Conservation (phyloP, 2,113 vertebrate species). For the Phoxinus phoxinus region DNA sequence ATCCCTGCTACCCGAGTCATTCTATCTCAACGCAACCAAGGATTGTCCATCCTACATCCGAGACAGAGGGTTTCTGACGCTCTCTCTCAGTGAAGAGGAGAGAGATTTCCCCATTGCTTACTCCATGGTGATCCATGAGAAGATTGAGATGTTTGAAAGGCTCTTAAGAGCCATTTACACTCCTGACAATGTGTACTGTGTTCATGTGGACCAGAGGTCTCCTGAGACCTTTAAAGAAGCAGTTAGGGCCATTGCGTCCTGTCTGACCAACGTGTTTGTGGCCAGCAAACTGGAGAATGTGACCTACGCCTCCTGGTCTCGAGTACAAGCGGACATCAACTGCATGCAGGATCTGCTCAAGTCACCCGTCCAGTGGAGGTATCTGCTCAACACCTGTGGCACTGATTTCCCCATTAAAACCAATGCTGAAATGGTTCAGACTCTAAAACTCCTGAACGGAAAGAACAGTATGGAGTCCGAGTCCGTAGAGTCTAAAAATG, state of each 20-base stretch:
- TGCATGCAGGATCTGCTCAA: constrained; percentile 88
- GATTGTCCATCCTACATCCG: constrained; percentile 78
- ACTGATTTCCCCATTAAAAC: constrained; percentile 94
- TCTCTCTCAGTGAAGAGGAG: constrained; percentile 83
- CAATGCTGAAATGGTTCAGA: constrained; percentile 82
- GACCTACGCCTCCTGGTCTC: constrained; percentile 88
- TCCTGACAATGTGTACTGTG: constrained; percentile 91
- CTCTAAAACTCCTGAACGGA: constrained; percentile 79
- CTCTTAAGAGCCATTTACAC: constrained; percentile 83
- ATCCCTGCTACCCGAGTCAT: constrained; percentile 53
- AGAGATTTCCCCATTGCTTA: constrained; percentile 84
- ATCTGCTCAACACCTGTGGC: constrained; percentile 91
- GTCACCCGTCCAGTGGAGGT: constrained; percentile 80
- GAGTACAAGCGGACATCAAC: constrained; percentile 93
- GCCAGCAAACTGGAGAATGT: constrained; percentile 81
- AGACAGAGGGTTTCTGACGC: constrained; percentile 75
- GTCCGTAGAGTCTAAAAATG: constrained; percentile 69
- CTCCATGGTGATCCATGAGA: constrained; percentile 90
- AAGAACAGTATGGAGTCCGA: constrained; percentile 87
- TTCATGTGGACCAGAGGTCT: constrained; percentile 86
- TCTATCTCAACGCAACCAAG: constrained; percentile 79
- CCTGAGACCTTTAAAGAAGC: constrained; percentile 74
- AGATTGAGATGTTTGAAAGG: constrained; percentile 91
- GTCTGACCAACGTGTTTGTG: constrained; percentile 89
- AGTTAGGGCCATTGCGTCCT: constrained; percentile 79